Base-by-base conservation (phyloP, 1,140 invertebrate genomes). In the Drosophila takahashii region DNA sequence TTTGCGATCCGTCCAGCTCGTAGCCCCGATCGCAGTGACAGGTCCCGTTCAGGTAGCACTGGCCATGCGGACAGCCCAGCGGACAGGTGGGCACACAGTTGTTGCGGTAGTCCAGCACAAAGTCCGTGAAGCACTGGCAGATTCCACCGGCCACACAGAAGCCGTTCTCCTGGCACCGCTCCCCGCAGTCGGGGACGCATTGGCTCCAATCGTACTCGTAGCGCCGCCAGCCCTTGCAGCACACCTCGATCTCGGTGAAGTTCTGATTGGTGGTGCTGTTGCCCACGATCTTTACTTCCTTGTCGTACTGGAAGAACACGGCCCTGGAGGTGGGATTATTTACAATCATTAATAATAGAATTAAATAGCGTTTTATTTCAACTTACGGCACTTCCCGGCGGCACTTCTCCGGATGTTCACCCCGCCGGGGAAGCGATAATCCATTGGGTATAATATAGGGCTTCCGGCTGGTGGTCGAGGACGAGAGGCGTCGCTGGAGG, bases 21-120 rank as follows among this genome's bases (percentile, higher is more conserved):
- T 93, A 96, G 0, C 96, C 95, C 13, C 92, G 84, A 37, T 94
- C 93, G 84, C 96, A 96, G 1, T 92, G 90, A 79, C 96, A 95
- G 0, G 92, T 81, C 26, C 91, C 85, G 7, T 93, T 92, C 2
- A 92, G 32, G 54, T 70, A 91, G 53, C 91, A 92, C 8, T 74
- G 74, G 0, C 94, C 94, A 51, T 94, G 92, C 0, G 74, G 84
- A 47, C 92, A 92, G 5, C 84, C 90, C 39, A 92, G 15, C 1
- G 92, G 92, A 34, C 92, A 92, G 15, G 84, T 92, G 34, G 81
- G 54, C 37, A 92, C 81, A 66, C 92, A 92, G 26, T 79, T 66
- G 48, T 92, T 92, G 4, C 80, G 89, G 78, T 92, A 75, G 60
- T 92, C 90, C 0, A 93, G 93, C 11, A 95, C 94, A 65, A 94